These are phyloP conservation scores for Jacana jacana DNA, from an alignment of 2,113 vertebrate genomes.

Conservation along the genomic window DNA sequence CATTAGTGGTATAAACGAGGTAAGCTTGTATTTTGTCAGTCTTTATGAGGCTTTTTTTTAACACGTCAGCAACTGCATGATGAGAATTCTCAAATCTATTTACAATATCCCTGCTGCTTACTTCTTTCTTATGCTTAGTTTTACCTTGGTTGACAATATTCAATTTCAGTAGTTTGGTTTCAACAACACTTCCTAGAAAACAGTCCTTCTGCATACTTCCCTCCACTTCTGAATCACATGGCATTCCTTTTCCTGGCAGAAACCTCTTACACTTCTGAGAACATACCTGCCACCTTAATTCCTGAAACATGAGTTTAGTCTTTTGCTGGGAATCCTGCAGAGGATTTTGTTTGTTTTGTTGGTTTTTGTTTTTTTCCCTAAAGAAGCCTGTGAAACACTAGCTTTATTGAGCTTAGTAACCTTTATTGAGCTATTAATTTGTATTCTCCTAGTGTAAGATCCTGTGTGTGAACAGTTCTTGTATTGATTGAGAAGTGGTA, in stretches of 20 bases:
- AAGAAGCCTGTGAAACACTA: not conserved
- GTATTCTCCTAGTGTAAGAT: not conserved
- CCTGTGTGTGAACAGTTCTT: not conserved
- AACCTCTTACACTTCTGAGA: accelerated
- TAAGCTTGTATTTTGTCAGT: not conserved
- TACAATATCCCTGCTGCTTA: not conserved
- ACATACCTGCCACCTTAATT: not conserved
- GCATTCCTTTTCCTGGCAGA: not conserved
- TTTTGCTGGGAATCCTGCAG: not conserved
- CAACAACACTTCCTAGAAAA: not conserved
- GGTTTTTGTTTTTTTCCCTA: not conserved
- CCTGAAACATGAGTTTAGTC: not conserved
- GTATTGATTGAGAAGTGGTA: not conserved
- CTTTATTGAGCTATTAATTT: not conserved
- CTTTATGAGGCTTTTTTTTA: not conserved
- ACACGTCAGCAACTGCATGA: not conserved
- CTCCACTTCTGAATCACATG: accelerated
- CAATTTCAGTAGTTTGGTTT: not conserved
- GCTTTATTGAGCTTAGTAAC: not conserved
- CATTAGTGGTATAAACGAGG: not conserved
- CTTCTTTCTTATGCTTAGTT: not conserved
- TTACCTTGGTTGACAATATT: not conserved
- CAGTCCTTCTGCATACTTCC: not conserved
- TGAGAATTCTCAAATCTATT: not conserved
- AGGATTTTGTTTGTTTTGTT: too few species aligned